Base-by-base conservation (phyloP, 2,113 vertebrate genomes). In the Papio anubis region DNA sequence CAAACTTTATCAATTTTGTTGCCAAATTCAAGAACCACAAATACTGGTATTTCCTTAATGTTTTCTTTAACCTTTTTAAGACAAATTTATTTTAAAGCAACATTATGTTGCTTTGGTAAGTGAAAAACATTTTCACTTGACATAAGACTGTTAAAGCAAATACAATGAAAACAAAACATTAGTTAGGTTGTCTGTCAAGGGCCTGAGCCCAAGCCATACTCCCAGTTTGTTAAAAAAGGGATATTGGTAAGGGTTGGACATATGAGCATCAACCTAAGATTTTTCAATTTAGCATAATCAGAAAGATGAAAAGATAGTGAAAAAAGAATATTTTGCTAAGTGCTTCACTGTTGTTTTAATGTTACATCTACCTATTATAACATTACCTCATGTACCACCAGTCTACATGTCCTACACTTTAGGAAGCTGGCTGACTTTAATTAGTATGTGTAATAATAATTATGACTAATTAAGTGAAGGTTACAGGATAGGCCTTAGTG, bases 1-100 rank as follows among this genome's bases (percentile, higher is more conserved):
- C 64, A 70, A 88, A 80, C 30, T 78, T 79, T 80, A 75, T 75
- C 70, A n/a, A 43, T 57, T 61, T 76, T 95, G 27, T 93, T 87
- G 30, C 35, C n/a, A 76, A 32, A 48, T 35, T 38, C 7, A 89
- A 79, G 50, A 80, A 90, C 9, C n/a, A 76, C 9, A 92, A 52
- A 50, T 75, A 75, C 7, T 57, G 57, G 48, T 94, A 48, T 80
- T 88, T 87, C 20, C 55, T 66, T 70, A 50, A 93, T 78, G 10
- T n/a, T 89, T 81, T 75, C 13, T 80, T 73, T 88, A 92, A 40
- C 3, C 40, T 48, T 86, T 93, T 86, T 18, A n/a, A 73, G 21
- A 78, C 7, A 38, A 50, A 18, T 64, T 96, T 93, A 87, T 88
- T 82, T 92, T 95, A 87, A 93, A 89, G 30, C 20, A 95, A 80